Evolutionary conservation across 2,888 invertebrate species (phyloP), one percentile per base, ranked within the genome.

Genomic region (Orchesellides sinensis): DNA sequence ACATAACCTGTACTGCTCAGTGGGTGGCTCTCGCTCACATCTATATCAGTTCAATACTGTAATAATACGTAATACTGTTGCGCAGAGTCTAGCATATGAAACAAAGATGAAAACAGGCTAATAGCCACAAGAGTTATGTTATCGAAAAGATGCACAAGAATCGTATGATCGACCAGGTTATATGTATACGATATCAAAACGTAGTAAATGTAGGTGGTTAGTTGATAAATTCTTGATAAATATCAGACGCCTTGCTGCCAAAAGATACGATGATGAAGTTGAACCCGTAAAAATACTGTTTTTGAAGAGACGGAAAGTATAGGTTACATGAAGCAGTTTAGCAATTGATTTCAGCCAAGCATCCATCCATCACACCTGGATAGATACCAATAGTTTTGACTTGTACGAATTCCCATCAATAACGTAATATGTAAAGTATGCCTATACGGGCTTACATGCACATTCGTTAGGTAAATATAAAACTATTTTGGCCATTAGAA

Each of bases 141-240:
- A 40, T 8, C 40, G n/a, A 40, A 40, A 1, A 5, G n/a, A 8
- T 40, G 2, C 10, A 8, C 10, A 40, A n/a, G 40, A 40, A 52
- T 52, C 52, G 10, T 52, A 52, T 52, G 52, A 52, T 52, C 52
- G 52, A 21, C 52, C 52, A n/a, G n/a, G n/a, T n/a, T n/a, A n/a
- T n/a, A n/a, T 52, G 10, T n/a, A 52, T 52, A 17, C 23, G 14
- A n/a, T 14, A n/a, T 5, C n/a, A n/a, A n/a, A 52, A 19, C 19
- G 49, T 2, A 17, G 17, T 21, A 49, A 49, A 17, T 63, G 25
- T 61, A 66, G 49, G n/a, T 66, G 17, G 45, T 19, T 59, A 52
- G 52, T 63, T 72, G 65, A 52, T 79, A 79, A 79, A 72, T 79
- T 52, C 70, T 79, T 63, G 63, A 79, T 79, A 45, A 79, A 79